These are phyloP conservation scores for Diachrysia chrysitis DNA, from an alignment of 2,888 invertebrate species.

Conservation along the genomic window DNA sequence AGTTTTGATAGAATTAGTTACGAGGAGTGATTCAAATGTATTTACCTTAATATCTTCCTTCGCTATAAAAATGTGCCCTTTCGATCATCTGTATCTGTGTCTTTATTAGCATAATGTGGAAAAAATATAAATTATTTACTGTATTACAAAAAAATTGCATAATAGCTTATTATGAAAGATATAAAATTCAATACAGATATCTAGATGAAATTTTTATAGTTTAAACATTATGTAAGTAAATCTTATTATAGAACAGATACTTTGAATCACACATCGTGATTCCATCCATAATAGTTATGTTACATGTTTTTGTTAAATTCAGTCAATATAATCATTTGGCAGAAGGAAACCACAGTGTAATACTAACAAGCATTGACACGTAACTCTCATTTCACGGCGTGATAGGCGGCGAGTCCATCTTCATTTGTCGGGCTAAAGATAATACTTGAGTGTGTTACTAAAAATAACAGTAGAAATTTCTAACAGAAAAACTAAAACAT, in stretches of 20 bases:
- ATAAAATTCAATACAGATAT: background rate
- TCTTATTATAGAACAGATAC: background rate
- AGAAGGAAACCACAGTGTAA: background rate
- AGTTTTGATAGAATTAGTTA: background rate
- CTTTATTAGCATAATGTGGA: no score
- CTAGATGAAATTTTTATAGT: background rate
- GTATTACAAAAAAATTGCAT: no score
- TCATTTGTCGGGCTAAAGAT: background rate
- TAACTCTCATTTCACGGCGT: background rate
- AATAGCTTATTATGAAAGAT: no score
- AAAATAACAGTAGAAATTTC: background rate
- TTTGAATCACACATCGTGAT: slow-evolving; percentile 2
- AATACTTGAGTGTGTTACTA: background rate
- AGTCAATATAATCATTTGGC: background rate
- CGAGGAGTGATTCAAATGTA: slow-evolving; percentile 5
- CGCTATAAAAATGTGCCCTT: background rate
- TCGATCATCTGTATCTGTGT: no score
- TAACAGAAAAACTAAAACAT: background rate
- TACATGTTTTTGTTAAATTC: background rate
- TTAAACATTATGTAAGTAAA: background rate
- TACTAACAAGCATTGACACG: slow-evolving; percentile 3
- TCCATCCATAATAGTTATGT: slow-evolving; percentile 4
- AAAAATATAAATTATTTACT: no score
- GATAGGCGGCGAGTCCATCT: background rate
- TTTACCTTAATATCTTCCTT: background rate